Evolutionary conservation across 2,888 invertebrate genomes (phyloP).

Genomic region (Pherbina coryleti): DNA sequence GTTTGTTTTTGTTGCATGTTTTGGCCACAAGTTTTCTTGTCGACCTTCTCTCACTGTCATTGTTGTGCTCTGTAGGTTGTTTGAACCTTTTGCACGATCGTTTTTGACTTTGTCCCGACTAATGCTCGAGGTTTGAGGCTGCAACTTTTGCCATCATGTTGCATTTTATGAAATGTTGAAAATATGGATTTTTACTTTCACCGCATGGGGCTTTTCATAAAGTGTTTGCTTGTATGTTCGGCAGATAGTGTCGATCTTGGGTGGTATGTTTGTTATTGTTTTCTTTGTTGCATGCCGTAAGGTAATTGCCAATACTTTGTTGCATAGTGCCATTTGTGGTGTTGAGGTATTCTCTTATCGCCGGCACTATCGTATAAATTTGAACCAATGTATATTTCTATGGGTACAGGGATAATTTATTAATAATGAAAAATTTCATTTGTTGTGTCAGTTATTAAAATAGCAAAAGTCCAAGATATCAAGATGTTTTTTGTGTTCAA

Average conservation of each 20-base stretch:
- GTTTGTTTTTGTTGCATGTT: conserved; percentile 16
- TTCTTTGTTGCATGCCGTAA: neutral
- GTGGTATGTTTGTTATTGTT: neutral
- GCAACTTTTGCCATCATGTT: conserved; percentile 51
- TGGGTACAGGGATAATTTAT: no score
- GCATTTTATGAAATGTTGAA: conserved; percentile 50
- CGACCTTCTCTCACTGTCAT: conserved; percentile 38
- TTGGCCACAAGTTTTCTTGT: conserved; percentile 3
- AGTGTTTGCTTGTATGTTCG: conserved; percentile 38
- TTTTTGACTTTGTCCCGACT: conserved; percentile 49
- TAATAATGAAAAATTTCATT: no score
- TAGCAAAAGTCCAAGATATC: no score
- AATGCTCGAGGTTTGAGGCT: conserved; percentile 37
- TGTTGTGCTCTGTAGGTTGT: conserved; percentile 30
- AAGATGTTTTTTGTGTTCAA: no score
- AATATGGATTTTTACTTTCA: conserved; percentile 66
- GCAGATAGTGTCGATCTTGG: conserved; percentile 10
- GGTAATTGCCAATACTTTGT: neutral
- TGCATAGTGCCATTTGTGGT: neutral
- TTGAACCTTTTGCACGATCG: conserved; percentile 32
- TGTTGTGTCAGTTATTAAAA: no score
- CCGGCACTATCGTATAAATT: no score
- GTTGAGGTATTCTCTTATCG: neutral
- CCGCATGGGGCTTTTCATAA: conserved; percentile 57
- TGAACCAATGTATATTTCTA: no score